Evolutionary conservation across 2,797 vertebrate genomes (phyloP).

Genomic region (Protosalanx chinensis): DNA sequence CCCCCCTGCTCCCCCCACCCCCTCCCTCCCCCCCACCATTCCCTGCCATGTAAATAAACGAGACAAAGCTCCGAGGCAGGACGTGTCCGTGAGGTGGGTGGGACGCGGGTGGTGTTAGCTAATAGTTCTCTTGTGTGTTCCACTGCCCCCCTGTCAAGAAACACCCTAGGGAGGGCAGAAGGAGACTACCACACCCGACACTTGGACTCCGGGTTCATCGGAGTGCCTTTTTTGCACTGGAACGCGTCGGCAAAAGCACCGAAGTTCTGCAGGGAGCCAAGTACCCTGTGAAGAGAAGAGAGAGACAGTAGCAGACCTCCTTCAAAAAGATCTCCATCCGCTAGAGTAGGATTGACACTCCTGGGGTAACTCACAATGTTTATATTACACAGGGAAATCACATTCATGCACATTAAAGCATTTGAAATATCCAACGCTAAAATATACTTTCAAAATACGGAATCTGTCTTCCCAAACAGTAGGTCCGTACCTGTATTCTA

Average conservation of each 20-base stretch:
- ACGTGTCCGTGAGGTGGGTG: constrained; percentile 39
- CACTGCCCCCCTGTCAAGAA: constrained; percentile 36
- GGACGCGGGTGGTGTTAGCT: constrained; percentile 24
- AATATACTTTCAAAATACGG: too few species aligned
- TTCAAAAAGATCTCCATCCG: neutral
- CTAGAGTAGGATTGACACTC: too few species aligned
- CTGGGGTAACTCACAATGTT: too few species aligned
- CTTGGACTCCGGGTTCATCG: constrained; percentile 84
- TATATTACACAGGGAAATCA: too few species aligned
- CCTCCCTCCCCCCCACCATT: neutral
- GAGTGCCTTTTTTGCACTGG: constrained; percentile 79
- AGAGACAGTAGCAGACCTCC: neutral
- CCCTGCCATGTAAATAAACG: constrained; percentile 34
- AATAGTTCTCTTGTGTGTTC: constrained; percentile 31
- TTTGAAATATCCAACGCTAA: too few species aligned
- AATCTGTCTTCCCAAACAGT: neutral
- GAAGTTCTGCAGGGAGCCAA: constrained; percentile 94
- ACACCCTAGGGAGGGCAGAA: constrained; percentile 12
- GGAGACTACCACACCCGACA: constrained; percentile 89
- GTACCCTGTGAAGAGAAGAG: constrained; percentile 74
- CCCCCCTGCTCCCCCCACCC: too few species aligned
- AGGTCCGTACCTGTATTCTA: constrained; percentile 86
- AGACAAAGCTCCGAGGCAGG: constrained; percentile 35
- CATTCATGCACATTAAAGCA: too few species aligned
- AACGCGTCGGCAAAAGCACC: constrained; percentile 90